These are phyloP conservation scores for Cosmia trapezina DNA, from an alignment of 2,888 invertebrate genomes.

Conservation along the genomic window DNA sequence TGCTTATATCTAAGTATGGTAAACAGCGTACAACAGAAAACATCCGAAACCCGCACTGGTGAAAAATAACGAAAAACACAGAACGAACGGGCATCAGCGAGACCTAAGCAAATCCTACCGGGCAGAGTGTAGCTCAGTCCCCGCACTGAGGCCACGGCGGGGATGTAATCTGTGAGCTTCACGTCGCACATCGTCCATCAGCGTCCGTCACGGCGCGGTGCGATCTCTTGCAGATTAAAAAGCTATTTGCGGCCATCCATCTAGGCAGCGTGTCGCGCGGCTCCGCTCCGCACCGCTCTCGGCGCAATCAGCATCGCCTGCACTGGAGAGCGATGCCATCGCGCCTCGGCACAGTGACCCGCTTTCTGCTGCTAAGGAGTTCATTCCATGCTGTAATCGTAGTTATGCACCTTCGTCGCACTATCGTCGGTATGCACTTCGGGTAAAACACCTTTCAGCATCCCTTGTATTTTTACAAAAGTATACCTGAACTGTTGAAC, in stretches of 20 bases:
- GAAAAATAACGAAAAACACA: neutral
- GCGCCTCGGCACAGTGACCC: conserved; percentile 23
- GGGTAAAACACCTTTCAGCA: neutral
- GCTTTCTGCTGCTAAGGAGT: conserved; percentile 13
- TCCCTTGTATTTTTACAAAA: neutral
- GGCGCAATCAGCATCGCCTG: conserved; percentile 36
- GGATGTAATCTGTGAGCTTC: conserved; percentile 7
- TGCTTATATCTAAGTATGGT: too few species aligned
- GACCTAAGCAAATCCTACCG: conserved; percentile 10
- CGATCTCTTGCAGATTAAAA: conserved; percentile 62
- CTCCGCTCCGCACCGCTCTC: conserved; percentile 3
- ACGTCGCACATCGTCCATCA: conserved; percentile 25
- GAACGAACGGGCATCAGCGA: neutral
- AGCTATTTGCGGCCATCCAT: conserved; percentile 64
- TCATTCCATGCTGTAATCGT: neutral
- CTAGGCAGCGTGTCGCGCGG: conserved; percentile 30
- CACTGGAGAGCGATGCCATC: conserved; percentile 13
- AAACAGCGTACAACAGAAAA: neutral
- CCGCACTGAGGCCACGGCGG: neutral
- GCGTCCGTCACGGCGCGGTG: neutral
- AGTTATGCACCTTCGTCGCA: neutral
- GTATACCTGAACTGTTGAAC: neutral
- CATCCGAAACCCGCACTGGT: neutral
- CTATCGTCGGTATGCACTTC: too few species aligned
- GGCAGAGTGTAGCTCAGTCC: conserved; percentile 6